A percentile compares a stretch with the other conserved stretches of the same genome.
Evolutionary conservation across 2,888 invertebrate genomes (phyloP).

Genomic region (Metacarcinus magister): DNA sequence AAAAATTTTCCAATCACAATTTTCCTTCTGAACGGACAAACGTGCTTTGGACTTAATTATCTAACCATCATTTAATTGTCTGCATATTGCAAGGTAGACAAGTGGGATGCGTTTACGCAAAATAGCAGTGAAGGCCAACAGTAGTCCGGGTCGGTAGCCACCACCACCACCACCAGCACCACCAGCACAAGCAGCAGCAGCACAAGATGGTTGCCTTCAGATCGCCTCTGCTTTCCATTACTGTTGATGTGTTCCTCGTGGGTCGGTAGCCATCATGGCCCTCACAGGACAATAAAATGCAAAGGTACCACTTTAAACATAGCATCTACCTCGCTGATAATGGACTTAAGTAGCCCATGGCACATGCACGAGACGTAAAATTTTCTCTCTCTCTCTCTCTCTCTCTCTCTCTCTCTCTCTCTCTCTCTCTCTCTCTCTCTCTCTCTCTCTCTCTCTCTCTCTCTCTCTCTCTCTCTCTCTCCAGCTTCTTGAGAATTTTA

Average conservation of each 20-base stretch:
- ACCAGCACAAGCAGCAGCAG: no score
- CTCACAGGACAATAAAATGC: not conserved
- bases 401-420: constrained; percentile 13
- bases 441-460: constrained; percentile 1
- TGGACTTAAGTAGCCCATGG: not conserved
- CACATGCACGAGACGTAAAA: not conserved
- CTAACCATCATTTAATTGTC: no score
- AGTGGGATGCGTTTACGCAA: no score
- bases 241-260: not conserved
- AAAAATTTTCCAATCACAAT: no score
- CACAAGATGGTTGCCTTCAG: not conserved
- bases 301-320: not conserved
- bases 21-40: no score
- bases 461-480: constrained; percentile 26
- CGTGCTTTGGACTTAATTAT: no score
- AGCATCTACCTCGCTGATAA: constrained; percentile 4
- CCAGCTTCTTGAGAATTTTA: not conserved
- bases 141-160: no score
- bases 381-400: constrained; percentile 50
- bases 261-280: not conserved
- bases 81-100: no score
- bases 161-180: no score
- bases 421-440: not conserved
- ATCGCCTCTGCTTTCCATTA: not conserved
- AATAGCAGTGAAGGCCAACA: no score